Base-by-base conservation (phyloP, 2,113 vertebrate species). In the Sapajus apella region DNA sequence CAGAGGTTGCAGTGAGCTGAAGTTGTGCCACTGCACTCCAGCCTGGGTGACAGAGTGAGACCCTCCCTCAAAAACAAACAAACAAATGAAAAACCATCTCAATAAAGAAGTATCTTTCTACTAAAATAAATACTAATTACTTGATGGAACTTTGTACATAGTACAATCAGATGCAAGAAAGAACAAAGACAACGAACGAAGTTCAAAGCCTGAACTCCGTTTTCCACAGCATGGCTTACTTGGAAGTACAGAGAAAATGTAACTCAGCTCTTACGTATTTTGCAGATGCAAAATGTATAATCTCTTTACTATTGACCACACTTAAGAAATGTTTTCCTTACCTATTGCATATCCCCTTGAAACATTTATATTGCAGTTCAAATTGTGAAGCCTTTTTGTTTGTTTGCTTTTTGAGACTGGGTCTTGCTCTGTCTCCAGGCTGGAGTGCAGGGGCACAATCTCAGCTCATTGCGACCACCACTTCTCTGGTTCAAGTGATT, bases 291-390 rank as follows among this genome's bases (percentile, higher is more conserved):
- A 66, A 85, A 40, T 86, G 76, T 43, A 61, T 73, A 72, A 77
- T 76, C 45, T 95, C 18, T 82, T 75, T 85, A 13, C 76, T 83
- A 87, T 58, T 30, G 5, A 86, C 21, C 25, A 84, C 27, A 72
- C 55, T 85, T 94, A 23, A 79, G 85, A 88, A 86, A 73, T 55
- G 30, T 23, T 88, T 80, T 95, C 17, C 25, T 76, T 66, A 16
- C 23, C n/a, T 23, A 64, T 79, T 68, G 18, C 37, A 27, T 7
- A 35, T 94, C 64, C 37, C 61, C 66, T 58, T 75, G 52, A 52
- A 14, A 95, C 25, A 70, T 35, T 81, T 87, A 82, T 88, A 68
- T 73, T 47, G 40, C 18, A 17, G 88, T 97, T 96, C 25, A 79
- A 93, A 50, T 94, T 8, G 3, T 50, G n/a, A 55, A 32, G 30